A percentile compares a stretch with the other conserved stretches of the same genome.
These are phyloP conservation scores for Poeciliopsis presidionis DNA, from an alignment of 2,797 vertebrate genomes.

Conservation along the genomic window DNA sequence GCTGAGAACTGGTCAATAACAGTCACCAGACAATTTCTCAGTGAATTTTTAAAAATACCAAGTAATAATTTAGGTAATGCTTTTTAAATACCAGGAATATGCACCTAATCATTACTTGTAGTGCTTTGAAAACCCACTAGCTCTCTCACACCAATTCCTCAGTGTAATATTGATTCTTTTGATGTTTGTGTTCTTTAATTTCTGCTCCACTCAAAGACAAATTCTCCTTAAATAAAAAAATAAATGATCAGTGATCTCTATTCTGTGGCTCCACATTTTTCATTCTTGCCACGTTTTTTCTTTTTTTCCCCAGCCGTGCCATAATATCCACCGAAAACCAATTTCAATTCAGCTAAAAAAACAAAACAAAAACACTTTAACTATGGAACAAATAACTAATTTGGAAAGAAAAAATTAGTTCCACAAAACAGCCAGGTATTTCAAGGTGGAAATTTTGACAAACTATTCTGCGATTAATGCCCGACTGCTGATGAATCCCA, in stretches of 20 bases:
- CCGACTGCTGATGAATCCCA: constrained; percentile 30
- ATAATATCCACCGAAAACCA: constrained; percentile 35
- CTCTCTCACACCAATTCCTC: neutral
- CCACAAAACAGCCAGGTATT: constrained; percentile 20
- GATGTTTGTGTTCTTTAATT: constrained; percentile 11
- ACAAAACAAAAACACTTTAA: constrained; percentile 10
- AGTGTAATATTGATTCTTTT: neutral
- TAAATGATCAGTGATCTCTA: constrained; percentile 17
- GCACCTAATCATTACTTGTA: constrained; percentile 1
- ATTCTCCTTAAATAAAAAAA: constrained; percentile 7
- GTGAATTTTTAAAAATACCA: neutral
- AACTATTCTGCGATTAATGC: constrained; percentile 46
- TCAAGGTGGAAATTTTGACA: constrained; percentile 25
- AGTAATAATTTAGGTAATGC: neutral
- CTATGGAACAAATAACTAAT: constrained; percentile 27
- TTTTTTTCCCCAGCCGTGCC: constrained; percentile 1
- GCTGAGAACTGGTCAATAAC: neutral
- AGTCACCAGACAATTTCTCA: neutral
- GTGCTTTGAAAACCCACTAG: neutral
- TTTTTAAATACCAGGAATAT: neutral
- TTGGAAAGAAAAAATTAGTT: constrained; percentile 25
- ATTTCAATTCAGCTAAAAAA: constrained; percentile 33
- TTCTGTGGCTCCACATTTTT: constrained; percentile 11
- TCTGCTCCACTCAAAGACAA: constrained; percentile 14
- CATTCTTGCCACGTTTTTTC: constrained; percentile 23